A percentile compares a stretch with the other conserved stretches of the same genome.
Conservation (phyloP, 2,888 invertebrate genomes). For the Monochamus alternatus region DNA sequence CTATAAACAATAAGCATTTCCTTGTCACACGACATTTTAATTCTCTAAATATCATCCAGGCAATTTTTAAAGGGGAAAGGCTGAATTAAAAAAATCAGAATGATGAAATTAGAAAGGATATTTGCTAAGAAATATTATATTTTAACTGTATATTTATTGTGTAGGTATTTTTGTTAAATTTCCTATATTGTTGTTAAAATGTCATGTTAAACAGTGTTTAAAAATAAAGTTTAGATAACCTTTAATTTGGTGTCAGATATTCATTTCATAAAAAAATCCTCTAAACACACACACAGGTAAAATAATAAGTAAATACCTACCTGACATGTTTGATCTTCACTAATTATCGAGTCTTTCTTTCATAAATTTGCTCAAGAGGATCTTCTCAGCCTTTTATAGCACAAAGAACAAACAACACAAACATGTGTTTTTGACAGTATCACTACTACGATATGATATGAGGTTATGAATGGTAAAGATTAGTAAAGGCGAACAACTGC, state of each 20-base stretch:
- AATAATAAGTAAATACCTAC: slow-evolving; percentile 16
- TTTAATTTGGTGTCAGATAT: slow-evolving; percentile 3
- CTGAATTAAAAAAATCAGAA: slow-evolving; percentile 5
- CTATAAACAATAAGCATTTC: slow-evolving; percentile 60
- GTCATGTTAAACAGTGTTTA: slow-evolving; percentile 4
- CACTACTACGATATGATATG: slow-evolving; percentile 8
- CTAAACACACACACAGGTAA: background rate
- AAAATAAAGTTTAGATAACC: slow-evolving; percentile 36
- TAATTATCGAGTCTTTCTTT: slow-evolving; percentile 12
- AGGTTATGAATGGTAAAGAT: slow-evolving; percentile 24
- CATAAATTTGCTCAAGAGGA: slow-evolving; percentile 4
- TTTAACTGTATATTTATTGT: slow-evolving; percentile 9
- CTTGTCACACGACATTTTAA: slow-evolving; percentile 59
- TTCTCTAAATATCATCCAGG: slow-evolving; percentile 60
- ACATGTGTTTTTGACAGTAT: slow-evolving; percentile 38
- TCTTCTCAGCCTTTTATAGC: background rate
- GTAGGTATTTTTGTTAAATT: slow-evolving; percentile 1
- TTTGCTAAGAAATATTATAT: slow-evolving; percentile 41
- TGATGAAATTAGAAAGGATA: slow-evolving; percentile 54
- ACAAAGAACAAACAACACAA: slow-evolving; percentile 22
- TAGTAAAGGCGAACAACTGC: background rate
- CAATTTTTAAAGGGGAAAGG: slow-evolving; percentile 59
- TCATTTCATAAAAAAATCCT: background rate
- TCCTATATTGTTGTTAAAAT: slow-evolving; percentile 15
- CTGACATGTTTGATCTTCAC: slow-evolving; percentile 23